Conservation (phyloP, 2,888 invertebrate genomes). For the Tridacna gigas region DNA sequence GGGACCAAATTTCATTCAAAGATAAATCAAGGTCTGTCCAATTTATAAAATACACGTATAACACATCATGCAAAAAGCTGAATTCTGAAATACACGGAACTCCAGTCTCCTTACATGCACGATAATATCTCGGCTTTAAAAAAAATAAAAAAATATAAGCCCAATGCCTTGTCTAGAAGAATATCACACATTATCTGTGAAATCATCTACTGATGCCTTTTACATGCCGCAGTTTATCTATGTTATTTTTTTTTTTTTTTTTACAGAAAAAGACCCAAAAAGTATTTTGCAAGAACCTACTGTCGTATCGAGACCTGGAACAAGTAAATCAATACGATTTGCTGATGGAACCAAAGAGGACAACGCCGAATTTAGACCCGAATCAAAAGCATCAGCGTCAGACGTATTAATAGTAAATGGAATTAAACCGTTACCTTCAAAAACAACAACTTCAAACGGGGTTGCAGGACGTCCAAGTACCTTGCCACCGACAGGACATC, state of each 20-base stretch:
- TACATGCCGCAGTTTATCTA: too few species aligned
- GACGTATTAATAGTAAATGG: constrained; percentile 14
- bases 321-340: constrained; percentile 13
- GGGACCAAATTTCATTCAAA: too few species aligned
- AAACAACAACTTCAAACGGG: background rate
- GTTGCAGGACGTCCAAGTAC: background rate
- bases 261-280: constrained; percentile 1
- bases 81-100: too few species aligned
- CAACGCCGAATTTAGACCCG: background rate
- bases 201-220: too few species aligned
- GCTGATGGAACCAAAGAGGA: constrained; percentile 15
- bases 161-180: background rate
- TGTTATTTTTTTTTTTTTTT: background rate
- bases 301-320: constrained; percentile 18
- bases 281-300: background rate
- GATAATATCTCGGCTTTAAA: too few species aligned
- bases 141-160: too few species aligned
- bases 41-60: too few species aligned
- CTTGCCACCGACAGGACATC: constrained; percentile 28
- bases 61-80: too few species aligned
- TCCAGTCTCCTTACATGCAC: too few species aligned
- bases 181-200: too few species aligned
- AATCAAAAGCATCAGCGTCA: constrained; percentile 24
- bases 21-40: too few species aligned
- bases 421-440: too few species aligned